Base-by-base conservation (phyloP, 92 coral and sea anemone genomes). In the Siderastrea radians region DNA sequence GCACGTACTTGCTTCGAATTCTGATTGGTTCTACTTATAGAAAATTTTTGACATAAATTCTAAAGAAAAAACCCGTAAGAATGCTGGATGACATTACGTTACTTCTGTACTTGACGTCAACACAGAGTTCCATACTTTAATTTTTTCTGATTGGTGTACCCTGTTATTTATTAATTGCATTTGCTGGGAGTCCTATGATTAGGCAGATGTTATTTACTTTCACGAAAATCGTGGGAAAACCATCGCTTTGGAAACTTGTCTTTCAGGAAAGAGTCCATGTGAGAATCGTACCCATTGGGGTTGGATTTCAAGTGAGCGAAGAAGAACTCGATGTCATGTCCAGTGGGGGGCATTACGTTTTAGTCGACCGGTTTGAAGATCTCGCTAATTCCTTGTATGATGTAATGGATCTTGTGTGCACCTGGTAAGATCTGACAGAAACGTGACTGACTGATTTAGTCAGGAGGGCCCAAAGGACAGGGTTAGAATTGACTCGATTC, bases 261-360 rank as follows among this genome's bases (percentile, higher is more conserved):
- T 81, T 62, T 64, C 67, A 70, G 83, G 45, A 62, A 67, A 16
- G 60, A 5, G 26, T 63, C 16, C 75, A 75, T 47, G 91, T 87
- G 17, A 63, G 75, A 19, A 63, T 82, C 12, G 90, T 87, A 16
- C 74, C 94, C 6, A 68, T 91, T 49, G 94, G 94, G 26, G 59
- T 87, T 52, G 85, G 88, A 16, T 7, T 3, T 45, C 17, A 54
- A 17, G 83, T 46, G 50, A 74, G 65, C 45, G 3, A 1, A 44
- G 52, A 11, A 1, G 94, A 88, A 16, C 89, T 91, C 10, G 51
- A 44, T 51, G 2, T 77, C 26, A 85, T 85, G 89, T 84, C 68
- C 13, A 76, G 63, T 3, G 2, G 53, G 14, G 43, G 54, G n/a
- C 83, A 52, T 46, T 76, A 85, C 7, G 68, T 77, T 57, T 1